phyloP scores from a whole-genome alignment of 2,113 vertebrate species.

The Limanda limanda region DNA sequence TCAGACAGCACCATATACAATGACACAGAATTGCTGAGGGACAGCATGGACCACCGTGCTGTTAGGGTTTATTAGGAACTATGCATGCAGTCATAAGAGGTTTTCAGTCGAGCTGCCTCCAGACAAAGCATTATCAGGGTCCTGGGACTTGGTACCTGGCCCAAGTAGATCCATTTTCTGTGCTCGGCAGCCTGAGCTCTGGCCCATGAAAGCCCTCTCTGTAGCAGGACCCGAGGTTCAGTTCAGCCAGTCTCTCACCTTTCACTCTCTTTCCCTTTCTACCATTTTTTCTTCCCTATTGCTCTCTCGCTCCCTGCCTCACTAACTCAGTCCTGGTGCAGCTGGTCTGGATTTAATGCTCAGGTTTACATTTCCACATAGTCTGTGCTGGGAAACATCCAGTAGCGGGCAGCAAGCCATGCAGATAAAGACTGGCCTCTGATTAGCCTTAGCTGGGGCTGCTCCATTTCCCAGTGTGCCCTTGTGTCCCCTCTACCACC shows the following conservation, averaged over 20 bases:
- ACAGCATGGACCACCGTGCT: conserved; percentile 36
- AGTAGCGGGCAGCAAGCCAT: conserved; percentile 46
- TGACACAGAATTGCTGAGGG: conserved; percentile 32
- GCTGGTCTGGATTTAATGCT: conserved; percentile 55
- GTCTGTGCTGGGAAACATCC: conserved; percentile 61
- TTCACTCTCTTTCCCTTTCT: conserved; percentile 51
- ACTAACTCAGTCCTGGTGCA: conserved; percentile 26
- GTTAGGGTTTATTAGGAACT: conserved; percentile 40
- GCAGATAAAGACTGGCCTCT: conserved; percentile 60
- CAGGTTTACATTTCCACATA: conserved; percentile 71
- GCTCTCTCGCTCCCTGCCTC: conserved; percentile 9
- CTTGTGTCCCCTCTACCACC: conserved; percentile 47
- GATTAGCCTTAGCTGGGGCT: conserved; percentile 35
- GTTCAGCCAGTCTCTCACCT: conserved; percentile 68
- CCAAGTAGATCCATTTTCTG: conserved; percentile 65
- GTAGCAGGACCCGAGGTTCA: conserved; percentile 58
- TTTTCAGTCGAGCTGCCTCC: conserved; percentile 14
- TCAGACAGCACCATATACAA: conserved; percentile 25
- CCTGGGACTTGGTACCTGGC: conserved; percentile 37
- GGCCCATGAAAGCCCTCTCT: conserved; percentile 79
- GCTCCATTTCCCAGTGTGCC: conserved; percentile 40
- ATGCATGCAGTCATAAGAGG: conserved; percentile 29
- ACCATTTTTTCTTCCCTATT: conserved; percentile 25
- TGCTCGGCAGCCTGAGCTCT: conserved; percentile 53
- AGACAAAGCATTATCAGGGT: conserved; percentile 52